Percentiles rank a stretch among this genome's conserved stretches.
Evolutionary conservation across 1,140 invertebrate species (phyloP).

Genomic region (Dendrolimus kikuchii): DNA sequence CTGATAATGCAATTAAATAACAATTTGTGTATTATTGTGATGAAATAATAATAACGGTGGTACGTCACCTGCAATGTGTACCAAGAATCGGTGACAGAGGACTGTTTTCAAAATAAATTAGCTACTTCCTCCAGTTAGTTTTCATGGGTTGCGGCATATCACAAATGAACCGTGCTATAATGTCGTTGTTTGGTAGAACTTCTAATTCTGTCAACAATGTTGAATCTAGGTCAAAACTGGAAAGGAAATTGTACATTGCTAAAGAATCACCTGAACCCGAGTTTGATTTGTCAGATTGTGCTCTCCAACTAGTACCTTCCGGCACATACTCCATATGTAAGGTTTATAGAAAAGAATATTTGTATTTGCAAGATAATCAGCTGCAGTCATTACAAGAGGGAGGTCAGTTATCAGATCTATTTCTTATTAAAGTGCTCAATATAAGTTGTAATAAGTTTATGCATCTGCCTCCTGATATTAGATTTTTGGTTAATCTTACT

Average conservation of each 20-base stretch:
- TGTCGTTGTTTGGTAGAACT: slow-evolving; percentile 55
- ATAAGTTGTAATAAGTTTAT: slow-evolving; percentile 80
- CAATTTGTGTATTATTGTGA: slow-evolving; percentile 1
- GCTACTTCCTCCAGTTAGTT: slow-evolving; percentile 17
- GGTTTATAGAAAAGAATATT: slow-evolving; percentile 81
- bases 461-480: slow-evolving; percentile 75
- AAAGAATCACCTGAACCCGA: slow-evolving; percentile 82
- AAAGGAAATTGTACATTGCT: slow-evolving; percentile 82
- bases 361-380: slow-evolving; percentile 79
- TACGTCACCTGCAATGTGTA: slow-evolving; percentile 19
- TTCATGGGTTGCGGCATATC: slow-evolving; percentile 67
- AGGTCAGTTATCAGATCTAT: slow-evolving; percentile 79
- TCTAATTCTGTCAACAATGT: slow-evolving; percentile 18
- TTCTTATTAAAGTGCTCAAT: slow-evolving; percentile 79
- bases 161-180: slow-evolving; percentile 45
- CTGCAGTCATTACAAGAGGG: slow-evolving; percentile 79
- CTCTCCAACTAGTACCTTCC: slow-evolving; percentile 78
- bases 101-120: slow-evolving; percentile 6
- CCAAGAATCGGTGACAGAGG: slow-evolving; percentile 29
- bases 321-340: slow-evolving; percentile 85
- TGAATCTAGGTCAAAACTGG: slow-evolving; percentile 77
- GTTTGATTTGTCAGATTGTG: slow-evolving; percentile 84
- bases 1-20: too few species aligned
- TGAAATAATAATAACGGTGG: slow-evolving; percentile 1
- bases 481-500: slow-evolving; percentile 75